phyloP scores from a whole-genome alignment of 2,113 vertebrate genomes.

The Empidonax traillii region DNA sequence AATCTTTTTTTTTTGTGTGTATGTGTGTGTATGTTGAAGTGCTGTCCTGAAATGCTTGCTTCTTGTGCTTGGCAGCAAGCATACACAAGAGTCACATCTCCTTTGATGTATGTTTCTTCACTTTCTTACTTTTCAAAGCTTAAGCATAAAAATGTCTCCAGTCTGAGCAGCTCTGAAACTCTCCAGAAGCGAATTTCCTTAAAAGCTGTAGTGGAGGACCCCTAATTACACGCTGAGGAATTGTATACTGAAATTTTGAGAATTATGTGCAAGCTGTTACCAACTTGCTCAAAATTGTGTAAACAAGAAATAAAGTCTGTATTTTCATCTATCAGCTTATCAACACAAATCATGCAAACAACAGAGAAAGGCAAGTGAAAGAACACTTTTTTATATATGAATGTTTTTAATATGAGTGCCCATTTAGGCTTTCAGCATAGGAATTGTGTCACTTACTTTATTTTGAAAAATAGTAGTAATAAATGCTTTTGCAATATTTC shows the following conservation, averaged over 20 bases:
- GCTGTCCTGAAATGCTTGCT: neutral
- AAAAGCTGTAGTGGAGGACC: neutral
- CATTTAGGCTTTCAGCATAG: neutral
- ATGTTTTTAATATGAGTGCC: neutral
- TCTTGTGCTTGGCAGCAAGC: neutral
- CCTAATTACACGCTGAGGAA: neutral
- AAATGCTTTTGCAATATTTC: neutral
- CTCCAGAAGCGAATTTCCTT: neutral
- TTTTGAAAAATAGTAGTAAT: neutral
- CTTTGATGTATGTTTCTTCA: neutral
- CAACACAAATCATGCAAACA: neutral
- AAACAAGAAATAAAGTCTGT: neutral
- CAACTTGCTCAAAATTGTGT: neutral
- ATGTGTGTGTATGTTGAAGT: neutral
- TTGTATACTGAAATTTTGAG: neutral
- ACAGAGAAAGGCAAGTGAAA: neutral
- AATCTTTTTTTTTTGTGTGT: no score
- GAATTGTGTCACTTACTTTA: neutral
- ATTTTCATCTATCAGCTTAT: neutral
- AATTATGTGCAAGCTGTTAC: neutral
- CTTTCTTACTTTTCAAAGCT: neutral
- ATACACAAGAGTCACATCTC: neutral
- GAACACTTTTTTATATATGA: neutral
- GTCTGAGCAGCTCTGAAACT: neutral
- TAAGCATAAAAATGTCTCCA: neutral